Evolutionary conservation across 1,140 invertebrate species (phyloP).

Genomic region (Macrosteles quadrilineatus): DNA sequence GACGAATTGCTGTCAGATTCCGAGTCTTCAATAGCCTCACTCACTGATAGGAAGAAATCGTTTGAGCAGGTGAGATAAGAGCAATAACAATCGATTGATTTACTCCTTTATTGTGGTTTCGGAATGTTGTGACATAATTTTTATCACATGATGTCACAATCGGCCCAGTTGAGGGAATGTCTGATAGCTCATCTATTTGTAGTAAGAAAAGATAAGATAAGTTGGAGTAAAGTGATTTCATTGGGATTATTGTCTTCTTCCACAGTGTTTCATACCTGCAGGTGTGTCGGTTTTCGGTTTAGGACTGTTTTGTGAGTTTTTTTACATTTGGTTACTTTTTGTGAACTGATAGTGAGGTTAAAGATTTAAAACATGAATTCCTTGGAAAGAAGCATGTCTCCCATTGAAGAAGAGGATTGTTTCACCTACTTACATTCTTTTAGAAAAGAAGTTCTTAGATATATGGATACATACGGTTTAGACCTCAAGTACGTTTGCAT

Average conservation of each 20-base stretch:
- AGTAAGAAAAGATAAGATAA: conserved; percentile 1
- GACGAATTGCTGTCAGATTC: conserved; percentile 62
- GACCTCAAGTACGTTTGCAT: conserved; percentile 7
- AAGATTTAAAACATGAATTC: background rate
- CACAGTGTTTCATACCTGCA: background rate
- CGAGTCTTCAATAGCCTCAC: conserved; percentile 59
- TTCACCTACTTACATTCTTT: background rate
- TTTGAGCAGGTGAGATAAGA: conserved; percentile 44
- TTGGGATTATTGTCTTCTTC: background rate
- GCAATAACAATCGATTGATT: background rate
- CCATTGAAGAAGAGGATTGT: conserved; percentile 4
- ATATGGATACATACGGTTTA: background rate
- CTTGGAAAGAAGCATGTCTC: background rate
- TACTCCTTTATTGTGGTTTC: background rate
- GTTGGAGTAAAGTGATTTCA: background rate
- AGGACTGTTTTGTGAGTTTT: background rate
- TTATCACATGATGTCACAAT: background rate
- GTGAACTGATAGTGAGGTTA: background rate
- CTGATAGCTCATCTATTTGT: background rate
- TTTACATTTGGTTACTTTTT: background rate
- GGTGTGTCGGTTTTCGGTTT: background rate
- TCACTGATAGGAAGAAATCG: conserved; percentile 59
- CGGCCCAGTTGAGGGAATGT: no score
- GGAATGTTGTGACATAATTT: background rate
- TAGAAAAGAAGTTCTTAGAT: background rate